phyloP scores from a whole-genome alignment of 2,888 invertebrate species.

The Napeogenes inachia region DNA sequence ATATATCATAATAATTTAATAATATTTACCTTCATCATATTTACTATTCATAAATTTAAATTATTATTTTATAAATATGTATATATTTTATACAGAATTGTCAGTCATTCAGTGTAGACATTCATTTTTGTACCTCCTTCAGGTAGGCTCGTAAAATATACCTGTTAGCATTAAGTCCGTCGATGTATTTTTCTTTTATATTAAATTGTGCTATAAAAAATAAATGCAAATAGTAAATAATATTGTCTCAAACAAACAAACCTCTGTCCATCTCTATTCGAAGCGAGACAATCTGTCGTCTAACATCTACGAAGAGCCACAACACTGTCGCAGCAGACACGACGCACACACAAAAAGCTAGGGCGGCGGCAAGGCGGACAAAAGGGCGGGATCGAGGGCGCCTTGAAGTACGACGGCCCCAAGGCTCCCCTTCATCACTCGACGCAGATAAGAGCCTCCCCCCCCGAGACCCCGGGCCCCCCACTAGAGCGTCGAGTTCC shows the following conservation, averaged over 20 bases:
- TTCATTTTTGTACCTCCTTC: too few species aligned
- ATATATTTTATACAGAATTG: too few species aligned
- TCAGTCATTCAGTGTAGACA: too few species aligned
- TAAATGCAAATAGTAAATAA: background rate
- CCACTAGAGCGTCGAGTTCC: constrained; percentile 84
- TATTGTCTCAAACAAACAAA: constrained; percentile 45
- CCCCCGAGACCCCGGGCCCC: constrained; percentile 69
- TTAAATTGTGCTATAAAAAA: too few species aligned
- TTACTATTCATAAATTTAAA: too few species aligned
- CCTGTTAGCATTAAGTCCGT: too few species aligned
- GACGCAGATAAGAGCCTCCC: constrained; percentile 81
- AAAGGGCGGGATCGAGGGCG: constrained; percentile 71
- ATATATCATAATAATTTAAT: too few species aligned
- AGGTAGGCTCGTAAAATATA: too few species aligned
- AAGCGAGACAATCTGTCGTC: constrained; percentile 80
- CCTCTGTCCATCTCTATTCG: constrained; percentile 82
- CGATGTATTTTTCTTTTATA: too few species aligned
- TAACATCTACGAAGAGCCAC: constrained; percentile 82
- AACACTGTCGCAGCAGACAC: constrained; percentile 81
- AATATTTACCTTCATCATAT: too few species aligned
- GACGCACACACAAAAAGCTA: constrained; percentile 79
- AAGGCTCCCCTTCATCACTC: constrained; percentile 76
- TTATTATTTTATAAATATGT: too few species aligned
- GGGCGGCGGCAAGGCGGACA: constrained; percentile 77
- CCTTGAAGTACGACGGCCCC: constrained; percentile 58